Conservation (phyloP, 1,140 invertebrate genomes). For the Magallana ariakensis region DNA sequence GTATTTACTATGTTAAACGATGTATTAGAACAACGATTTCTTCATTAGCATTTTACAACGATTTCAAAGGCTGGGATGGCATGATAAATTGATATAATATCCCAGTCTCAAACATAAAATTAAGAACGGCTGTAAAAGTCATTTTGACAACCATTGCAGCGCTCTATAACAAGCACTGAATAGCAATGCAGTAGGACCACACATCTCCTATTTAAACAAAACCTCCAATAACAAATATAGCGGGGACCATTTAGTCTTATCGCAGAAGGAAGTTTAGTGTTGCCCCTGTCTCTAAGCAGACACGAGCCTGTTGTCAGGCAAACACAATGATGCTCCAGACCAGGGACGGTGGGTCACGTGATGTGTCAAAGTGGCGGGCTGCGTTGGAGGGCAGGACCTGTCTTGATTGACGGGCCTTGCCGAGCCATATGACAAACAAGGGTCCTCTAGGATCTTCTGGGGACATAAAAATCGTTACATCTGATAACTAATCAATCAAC, state of each 20-base stretch:
- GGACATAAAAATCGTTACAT: slow-evolving; percentile 29
- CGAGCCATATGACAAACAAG: background rate
- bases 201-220: too few species aligned
- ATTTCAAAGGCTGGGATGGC: background rate
- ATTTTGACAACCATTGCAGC: too few species aligned
- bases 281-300: background rate
- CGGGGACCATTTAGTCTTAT: too few species aligned
- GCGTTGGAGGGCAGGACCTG: slow-evolving; percentile 35
- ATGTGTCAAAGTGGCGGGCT: background rate
- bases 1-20: too few species aligned
- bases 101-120: too few species aligned
- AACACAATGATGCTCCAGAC: background rate
- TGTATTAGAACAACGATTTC: too few species aligned
- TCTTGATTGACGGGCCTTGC: slow-evolving; percentile 3
- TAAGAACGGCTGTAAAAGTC: too few species aligned
- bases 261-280: too few species aligned
- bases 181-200: too few species aligned
- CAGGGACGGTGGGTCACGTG: background rate
- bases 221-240: too few species aligned
- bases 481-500: slow-evolving; percentile 27
- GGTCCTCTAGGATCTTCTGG: slow-evolving; percentile 15
- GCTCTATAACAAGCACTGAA: too few species aligned
- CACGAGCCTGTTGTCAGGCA: slow-evolving; percentile 27
- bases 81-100: slow-evolving; percentile 4
- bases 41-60: background rate